Evolutionary conservation across 2,797 vertebrate genomes (phyloP).

Genomic region (Rhabdomys pumilio): DNA sequence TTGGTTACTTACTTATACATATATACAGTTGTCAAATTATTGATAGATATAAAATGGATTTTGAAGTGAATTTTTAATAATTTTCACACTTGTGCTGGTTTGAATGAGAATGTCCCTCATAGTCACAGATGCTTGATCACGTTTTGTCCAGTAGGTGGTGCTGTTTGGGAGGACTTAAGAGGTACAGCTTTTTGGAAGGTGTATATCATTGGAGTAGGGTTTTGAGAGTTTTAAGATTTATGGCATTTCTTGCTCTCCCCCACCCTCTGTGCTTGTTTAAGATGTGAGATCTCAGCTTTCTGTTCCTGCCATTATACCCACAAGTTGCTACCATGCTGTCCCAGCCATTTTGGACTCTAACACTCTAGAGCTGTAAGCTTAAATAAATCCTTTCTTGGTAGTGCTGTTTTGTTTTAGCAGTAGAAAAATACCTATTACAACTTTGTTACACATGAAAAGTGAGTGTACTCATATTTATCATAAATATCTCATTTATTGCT

Average conservation of each 20-base stretch:
- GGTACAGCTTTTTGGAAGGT: background rate
- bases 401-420: background rate
- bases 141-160: background rate
- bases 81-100: background rate
- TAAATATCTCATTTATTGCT: conserved; percentile 15
- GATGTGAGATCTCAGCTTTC: background rate
- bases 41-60: conserved; percentile 32
- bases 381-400: background rate
- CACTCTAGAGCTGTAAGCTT: background rate
- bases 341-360: background rate
- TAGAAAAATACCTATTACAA: background rate
- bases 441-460: background rate
- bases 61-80: conserved; percentile 38
- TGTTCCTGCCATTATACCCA: background rate
- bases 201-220: background rate
- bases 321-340: background rate
- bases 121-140: background rate
- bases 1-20: conserved; percentile 30
- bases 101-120: background rate
- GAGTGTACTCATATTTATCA: background rate
- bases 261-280: background rate
- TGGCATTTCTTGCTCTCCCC: background rate
- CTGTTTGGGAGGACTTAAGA: background rate
- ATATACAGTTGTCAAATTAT: background rate
- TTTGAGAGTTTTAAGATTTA: background rate